Base-by-base conservation (phyloP, 2,888 invertebrate genomes). In the Scaptomyza caliginosa region DNA sequence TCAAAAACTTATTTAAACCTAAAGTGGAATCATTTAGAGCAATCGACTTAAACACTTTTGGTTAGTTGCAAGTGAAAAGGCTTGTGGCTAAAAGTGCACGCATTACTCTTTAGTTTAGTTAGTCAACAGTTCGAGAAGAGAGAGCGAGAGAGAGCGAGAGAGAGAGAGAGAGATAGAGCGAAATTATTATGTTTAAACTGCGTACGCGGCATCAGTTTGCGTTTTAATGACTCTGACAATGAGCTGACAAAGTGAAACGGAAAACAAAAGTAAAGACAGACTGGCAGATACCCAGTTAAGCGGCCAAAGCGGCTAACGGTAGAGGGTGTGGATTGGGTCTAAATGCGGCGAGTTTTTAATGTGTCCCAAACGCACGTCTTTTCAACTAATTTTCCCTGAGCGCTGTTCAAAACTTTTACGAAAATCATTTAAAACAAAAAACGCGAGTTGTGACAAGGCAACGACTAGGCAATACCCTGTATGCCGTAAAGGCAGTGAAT, bases 151-250 rank as follows among this genome's bases (percentile, higher is more conserved):
- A n/a, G n/a, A n/a, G n/a, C n/a, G n/a, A n/a, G n/a, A n/a, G n/a
- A n/a, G n/a, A n/a, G n/a, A n/a, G n/a, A n/a, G n/a, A n/a, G n/a
- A n/a, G n/a, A n/a, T n/a, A n/a, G n/a, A n/a, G n/a, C n/a, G n/a
- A n/a, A 60, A 6, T 26, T n/a, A 17, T n/a, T 19, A 16, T 17
- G 26, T 52, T 54, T 50, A 49, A 65, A 49, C 45, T 67, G 59
- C 43, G 60, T 48, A 56, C 48, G 32, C 32, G 39, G 57, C 60
- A 58, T 67, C 66, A 50, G 40, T 65, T n/a, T n/a, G n/a, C n/a
- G n/a, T n/a, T 72, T 71, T 79, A 86, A 86, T 83, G 80, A 72
- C 59, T 62, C 67, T 57, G 60, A 67, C 70, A 62, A 64, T 63
- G 40, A 65, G 52, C 73, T 63, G 77, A 46, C 67, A 60, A 60